Conservation (phyloP, 2,888 invertebrate species). For the Alitta virens region DNA sequence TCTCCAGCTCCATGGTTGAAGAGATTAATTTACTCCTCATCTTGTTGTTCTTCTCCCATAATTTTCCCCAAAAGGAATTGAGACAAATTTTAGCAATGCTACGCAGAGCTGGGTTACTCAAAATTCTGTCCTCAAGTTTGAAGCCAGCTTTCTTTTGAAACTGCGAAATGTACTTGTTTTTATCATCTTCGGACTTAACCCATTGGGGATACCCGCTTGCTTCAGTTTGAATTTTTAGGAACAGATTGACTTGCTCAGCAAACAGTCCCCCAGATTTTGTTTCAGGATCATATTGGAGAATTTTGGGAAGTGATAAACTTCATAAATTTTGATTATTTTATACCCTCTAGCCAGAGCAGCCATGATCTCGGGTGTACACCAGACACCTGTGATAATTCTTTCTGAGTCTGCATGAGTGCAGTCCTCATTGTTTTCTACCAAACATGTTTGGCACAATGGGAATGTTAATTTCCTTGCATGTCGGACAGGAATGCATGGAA, state of each 20-base stretch:
- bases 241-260: constrained; percentile 41
- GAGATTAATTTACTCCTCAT: too few relatives aligned
- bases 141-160: too few relatives aligned
- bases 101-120: too few relatives aligned
- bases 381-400: constrained; percentile 41
- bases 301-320: neutral
- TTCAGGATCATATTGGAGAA: constrained; percentile 20
- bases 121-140: too few relatives aligned
- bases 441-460: constrained; percentile 46
- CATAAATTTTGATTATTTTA: constrained; percentile 34
- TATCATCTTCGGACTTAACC: too few relatives aligned
- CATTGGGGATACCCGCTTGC: too few relatives aligned
- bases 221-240: too few relatives aligned
- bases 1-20: too few relatives aligned
- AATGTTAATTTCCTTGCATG: constrained; percentile 46
- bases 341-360: constrained; percentile 47
- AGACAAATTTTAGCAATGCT: too few relatives aligned
- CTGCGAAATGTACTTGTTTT: too few relatives aligned
- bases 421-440: constrained; percentile 1
- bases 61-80: too few relatives aligned
- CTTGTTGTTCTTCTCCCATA: too few relatives aligned
- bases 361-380: constrained; percentile 47
- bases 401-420: constrained; percentile 20
- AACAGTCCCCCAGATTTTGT: constrained; percentile 38
- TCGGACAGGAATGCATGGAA: constrained; percentile 42